A percentile compares a stretch with the other conserved stretches of the same genome.
Conservation (phyloP, 2,113 vertebrate genomes). For the Boulengerochromis microlepis region DNA sequence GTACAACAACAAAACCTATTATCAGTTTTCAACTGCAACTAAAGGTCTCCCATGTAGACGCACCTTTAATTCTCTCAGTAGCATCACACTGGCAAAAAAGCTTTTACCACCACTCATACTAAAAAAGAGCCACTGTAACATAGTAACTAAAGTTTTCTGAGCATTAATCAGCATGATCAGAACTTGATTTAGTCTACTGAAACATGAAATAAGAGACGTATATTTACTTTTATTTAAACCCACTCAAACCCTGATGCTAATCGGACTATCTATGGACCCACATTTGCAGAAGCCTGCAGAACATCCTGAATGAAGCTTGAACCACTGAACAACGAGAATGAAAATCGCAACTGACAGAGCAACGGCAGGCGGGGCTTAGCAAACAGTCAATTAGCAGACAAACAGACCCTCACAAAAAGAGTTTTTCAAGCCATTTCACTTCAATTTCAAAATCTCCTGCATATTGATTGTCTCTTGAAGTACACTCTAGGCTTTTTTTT, state of each 20-base stretch:
- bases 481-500: background rate
- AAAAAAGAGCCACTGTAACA: background rate
- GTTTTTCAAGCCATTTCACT: background rate
- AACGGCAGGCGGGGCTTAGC: background rate
- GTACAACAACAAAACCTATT: background rate
- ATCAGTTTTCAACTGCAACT: background rate
- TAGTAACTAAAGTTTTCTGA: background rate
- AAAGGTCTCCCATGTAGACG: background rate
- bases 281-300: background rate
- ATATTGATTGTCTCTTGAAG: slow-evolving; percentile 13
- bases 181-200: background rate
- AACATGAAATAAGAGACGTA: background rate
- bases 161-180: background rate
- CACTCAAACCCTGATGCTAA: background rate
- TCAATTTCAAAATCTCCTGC: background rate
- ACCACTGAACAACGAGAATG: background rate
- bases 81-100: background rate
- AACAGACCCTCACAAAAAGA: background rate
- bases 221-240: background rate
- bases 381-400: background rate
- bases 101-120: background rate
- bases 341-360: background rate
- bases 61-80: background rate
- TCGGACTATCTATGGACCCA: background rate
- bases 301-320: background rate